Base-by-base conservation (phyloP, 2,113 vertebrate genomes). In the Coracopsis vasa region DNA sequence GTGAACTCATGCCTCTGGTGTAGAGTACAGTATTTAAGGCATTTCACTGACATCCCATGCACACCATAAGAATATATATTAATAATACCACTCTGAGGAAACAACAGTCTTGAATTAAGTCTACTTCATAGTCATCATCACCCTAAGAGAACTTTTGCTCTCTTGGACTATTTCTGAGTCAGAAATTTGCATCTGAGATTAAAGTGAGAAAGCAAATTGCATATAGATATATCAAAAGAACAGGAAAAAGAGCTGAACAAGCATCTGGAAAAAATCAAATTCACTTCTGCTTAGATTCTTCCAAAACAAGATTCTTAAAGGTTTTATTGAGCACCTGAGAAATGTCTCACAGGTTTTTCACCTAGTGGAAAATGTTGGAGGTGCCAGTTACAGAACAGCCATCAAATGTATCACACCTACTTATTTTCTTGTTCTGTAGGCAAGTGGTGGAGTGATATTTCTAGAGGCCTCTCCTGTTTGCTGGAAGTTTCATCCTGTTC, bases 261-360 rank as follows among this genome's bases (percentile, higher is more conserved):
- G 42, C 90, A 93, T 97, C 95, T 96, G 95, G 94, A 93, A 96
- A 95, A 92, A 95, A 95, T 97, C 94, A 95, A 93, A 72, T 74
- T 90, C 95, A 91, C 87, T 78, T 19, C 58, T 92, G 48, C 94
- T 72, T 87, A 87, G 88, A 92, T 92, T 96, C 66, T 91, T 96
- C 88, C 80, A 94, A 96, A 97, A 92, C 53, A 94, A 91, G 77
- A 85, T 96, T 85, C 80, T 84, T 84, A 89, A 65, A 92, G 31
- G 17, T 94, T 96, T 96, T 96, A 97, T 95, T 92, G 77, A 86
- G 50, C 91, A 96, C 92, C 70, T 89, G 96, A 97, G 94, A 94
- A 96, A 95, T 85, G 41, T 84, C 83, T 92, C 78, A 92, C 70
- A 91, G 31, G 37, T 92, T 96, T 97, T 96, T 95, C 92, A 97